phyloP scores from a whole-genome alignment of 2,113 vertebrate genomes.

The Oryzias celebensis region DNA sequence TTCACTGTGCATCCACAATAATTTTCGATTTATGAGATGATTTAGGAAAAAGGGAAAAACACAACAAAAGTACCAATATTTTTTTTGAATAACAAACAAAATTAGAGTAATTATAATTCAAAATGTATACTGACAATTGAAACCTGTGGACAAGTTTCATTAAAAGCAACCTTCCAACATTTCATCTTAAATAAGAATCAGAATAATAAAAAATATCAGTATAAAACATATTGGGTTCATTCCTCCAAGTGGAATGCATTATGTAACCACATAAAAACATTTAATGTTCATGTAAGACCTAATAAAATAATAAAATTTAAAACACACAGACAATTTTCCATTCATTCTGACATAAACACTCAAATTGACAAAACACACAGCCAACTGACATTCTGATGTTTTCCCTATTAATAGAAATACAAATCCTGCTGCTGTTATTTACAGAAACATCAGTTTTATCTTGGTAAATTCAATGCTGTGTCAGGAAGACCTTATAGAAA shows the following conservation, averaged over 20 bases:
- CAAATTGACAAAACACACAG: neutral
- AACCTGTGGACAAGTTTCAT: neutral
- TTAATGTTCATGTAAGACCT: conserved; percentile 9
- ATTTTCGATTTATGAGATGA: no score
- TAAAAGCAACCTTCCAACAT: no score
- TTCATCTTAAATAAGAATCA: neutral
- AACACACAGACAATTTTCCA: conserved; percentile 13
- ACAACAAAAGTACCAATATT: neutral
- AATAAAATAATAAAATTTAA: conserved; percentile 1
- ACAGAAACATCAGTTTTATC: no score
- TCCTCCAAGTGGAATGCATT: conserved; percentile 5
- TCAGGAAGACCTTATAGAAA: no score
- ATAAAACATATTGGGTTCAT: neutral
- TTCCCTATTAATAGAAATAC: neutral
- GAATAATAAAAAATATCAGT: neutral
- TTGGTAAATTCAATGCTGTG: no score
- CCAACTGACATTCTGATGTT: neutral
- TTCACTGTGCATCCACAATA: no score
- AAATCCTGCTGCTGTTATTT: neutral
- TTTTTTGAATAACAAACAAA: neutral
- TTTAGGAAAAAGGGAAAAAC: neutral
- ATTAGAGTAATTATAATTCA: neutral
- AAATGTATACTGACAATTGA: conserved; percentile 6
- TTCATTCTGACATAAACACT: conserved; percentile 22
- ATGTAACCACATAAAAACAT: neutral